These are phyloP conservation scores for Sicus ferrugineus DNA, from an alignment of 2,888 invertebrate species.

Conservation along the genomic window DNA sequence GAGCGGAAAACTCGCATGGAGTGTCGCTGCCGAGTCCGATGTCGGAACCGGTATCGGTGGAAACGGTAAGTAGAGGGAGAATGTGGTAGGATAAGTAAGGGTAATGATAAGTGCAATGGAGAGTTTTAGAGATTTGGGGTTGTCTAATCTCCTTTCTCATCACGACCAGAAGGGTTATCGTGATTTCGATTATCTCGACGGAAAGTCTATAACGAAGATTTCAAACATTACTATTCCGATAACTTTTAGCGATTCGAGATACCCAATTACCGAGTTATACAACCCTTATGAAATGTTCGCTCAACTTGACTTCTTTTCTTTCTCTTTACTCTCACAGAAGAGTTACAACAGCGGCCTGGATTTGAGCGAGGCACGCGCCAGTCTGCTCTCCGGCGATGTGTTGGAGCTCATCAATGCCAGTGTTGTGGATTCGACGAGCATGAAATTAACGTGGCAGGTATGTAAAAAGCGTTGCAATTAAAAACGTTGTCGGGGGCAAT, in stretches of 20 bases:
- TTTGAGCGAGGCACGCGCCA: slow-evolving; percentile 76
- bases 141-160: too few species aligned
- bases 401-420: slow-evolving; percentile 84
- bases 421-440: slow-evolving; percentile 83
- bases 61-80: slow-evolving; percentile 62
- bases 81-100: too few species aligned
- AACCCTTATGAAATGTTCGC: too few species aligned
- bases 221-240: too few species aligned
- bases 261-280: too few species aligned
- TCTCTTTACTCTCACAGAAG: slow-evolving; percentile 47
- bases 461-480: slow-evolving; percentile 42
- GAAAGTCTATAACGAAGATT: too few species aligned
- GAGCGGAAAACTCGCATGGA: slow-evolving; percentile 89
- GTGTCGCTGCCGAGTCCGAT: slow-evolving; percentile 81
- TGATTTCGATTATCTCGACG: too few species aligned
- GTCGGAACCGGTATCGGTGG: slow-evolving; percentile 76
- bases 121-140: too few species aligned
- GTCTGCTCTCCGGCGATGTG: slow-evolving; percentile 77
- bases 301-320: too few species aligned
- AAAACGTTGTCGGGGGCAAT: not conserved
- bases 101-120: too few species aligned
- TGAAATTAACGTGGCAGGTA: slow-evolving; percentile 89
- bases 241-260: too few species aligned
- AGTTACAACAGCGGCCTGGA: slow-evolving; percentile 66
- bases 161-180: too few species aligned